Conservation (phyloP, 2,888 invertebrate genomes). For the Tineola bisselliella region DNA sequence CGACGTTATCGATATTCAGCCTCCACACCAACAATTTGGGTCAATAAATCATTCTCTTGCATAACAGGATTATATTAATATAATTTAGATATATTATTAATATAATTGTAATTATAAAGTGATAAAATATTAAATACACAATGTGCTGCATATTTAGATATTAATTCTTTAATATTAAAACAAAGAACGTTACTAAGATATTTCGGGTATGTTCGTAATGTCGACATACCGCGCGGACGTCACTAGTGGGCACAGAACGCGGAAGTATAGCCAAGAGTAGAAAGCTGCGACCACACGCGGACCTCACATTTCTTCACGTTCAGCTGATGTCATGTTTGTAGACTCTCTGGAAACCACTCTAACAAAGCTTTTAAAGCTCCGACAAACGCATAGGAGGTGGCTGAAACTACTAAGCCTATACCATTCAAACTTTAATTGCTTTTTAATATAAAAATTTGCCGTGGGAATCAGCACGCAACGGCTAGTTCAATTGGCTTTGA, state of each 20-base stretch:
- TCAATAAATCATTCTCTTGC: too few species aligned
- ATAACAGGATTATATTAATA: too few species aligned
- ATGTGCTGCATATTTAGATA: too few species aligned
- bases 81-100: too few species aligned
- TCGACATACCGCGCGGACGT: neutral
- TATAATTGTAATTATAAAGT: too few species aligned
- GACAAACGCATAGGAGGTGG: neutral
- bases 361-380: slow-evolving; percentile 15
- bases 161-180: too few species aligned
- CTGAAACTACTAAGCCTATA: neutral
- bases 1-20: slow-evolving; percentile 3
- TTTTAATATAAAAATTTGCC: slow-evolving; percentile 28
- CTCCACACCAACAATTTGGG: neutral
- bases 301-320: slow-evolving; percentile 15
- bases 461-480: neutral
- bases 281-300: slow-evolving; percentile 16
- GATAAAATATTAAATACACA: too few species aligned
- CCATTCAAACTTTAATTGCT: slow-evolving; percentile 3
- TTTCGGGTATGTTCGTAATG: neutral
- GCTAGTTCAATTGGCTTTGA: too few species aligned
- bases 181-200: too few species aligned
- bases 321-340: slow-evolving; percentile 16
- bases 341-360: slow-evolving; percentile 7
- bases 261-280: slow-evolving; percentile 14
- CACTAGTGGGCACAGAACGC: slow-evolving; percentile 13